Base-by-base conservation (phyloP, 2,888 invertebrate species). In the Folsomia candida region DNA sequence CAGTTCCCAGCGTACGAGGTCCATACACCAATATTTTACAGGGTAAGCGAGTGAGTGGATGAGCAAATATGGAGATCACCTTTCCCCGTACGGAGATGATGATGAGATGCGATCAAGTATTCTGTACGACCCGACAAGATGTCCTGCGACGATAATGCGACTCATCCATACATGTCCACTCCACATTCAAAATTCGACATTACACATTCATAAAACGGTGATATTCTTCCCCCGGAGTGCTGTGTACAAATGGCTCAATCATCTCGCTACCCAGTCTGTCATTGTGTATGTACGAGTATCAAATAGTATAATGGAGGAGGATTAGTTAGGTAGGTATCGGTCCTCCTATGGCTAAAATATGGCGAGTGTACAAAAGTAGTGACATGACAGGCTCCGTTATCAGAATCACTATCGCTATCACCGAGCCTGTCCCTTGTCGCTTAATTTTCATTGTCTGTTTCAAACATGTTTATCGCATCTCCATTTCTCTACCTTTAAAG, bases 401-500 rank as follows among this genome's bases (percentile, higher is more conserved):
- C 47, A 47, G 9, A 11, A 47, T 47, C 47, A 47, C 47, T 47
- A 47, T 47, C 47, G 47, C 47, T 47, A 47, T 47, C 47, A 47
- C 47, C 47, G 18, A 18, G 47, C 9, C 9, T 47, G 47, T 9
- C 47, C 18, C 28, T 26, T 22, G 22, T 61, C 28, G 25, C 26
- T 61, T 61, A 11, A 20, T 61, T 26, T 62, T 61, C 61, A 25
- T 61, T 26, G 14, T 61, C 61, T 26, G 9, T 27, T 25, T 25
- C 22, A 11, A 11, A n/a, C 9, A 61, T 61, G 9, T 11, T 22
- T 11, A 68, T 20, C 14, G 9, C 47, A 47, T 47, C 47, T 18
- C 47, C 18, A 47, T 47, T 11, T 47, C 9, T 47, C 9, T 47
- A 47, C 47, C 47, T 47, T 47, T 47, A 47, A 18, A 47, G 47